Conservation (phyloP, 2,888 invertebrate species). For the Serripes groenlandicus region DNA sequence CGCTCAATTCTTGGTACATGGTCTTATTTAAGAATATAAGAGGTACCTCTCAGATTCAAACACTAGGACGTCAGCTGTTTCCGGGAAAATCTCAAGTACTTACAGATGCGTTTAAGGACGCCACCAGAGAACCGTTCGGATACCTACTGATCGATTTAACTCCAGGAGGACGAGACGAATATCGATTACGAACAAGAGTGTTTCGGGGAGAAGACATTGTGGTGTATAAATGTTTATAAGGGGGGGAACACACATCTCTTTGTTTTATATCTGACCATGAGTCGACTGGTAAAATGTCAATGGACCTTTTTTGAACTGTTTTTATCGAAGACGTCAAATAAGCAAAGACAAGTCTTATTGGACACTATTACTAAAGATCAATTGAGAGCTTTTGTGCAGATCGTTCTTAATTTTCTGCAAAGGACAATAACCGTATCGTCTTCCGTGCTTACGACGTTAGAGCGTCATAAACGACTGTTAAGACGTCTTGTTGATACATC, state of each 20-base stretch:
- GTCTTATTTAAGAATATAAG: conserved; percentile 23
- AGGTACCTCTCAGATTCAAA: background rate
- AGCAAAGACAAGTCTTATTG: background rate
- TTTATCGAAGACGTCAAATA: conserved; percentile 1
- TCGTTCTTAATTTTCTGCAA: background rate
- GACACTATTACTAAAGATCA: background rate
- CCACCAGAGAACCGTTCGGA: background rate
- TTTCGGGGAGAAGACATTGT: conserved; percentile 32
- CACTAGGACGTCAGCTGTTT: conserved; percentile 22
- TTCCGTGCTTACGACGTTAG: background rate
- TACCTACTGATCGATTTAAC: conserved; percentile 31
- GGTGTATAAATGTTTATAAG: too few species aligned
- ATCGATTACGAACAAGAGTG: conserved; percentile 23
- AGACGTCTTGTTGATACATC: background rate
- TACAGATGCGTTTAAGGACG: conserved; percentile 28
- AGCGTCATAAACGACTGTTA: background rate
- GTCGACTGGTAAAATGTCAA: background rate
- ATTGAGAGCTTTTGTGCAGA: background rate
- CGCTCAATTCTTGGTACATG: conserved; percentile 38
- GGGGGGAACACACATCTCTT: too few species aligned
- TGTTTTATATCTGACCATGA: conserved; percentile 6
- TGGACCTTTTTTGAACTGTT: background rate
- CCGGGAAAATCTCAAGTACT: conserved; percentile 34
- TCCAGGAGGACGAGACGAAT: conserved; percentile 11
- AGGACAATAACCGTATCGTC: background rate